These are phyloP conservation scores for Tetramorium parvispinum DNA, from an alignment of 1,140 invertebrate species.

Conservation along the genomic window DNA sequence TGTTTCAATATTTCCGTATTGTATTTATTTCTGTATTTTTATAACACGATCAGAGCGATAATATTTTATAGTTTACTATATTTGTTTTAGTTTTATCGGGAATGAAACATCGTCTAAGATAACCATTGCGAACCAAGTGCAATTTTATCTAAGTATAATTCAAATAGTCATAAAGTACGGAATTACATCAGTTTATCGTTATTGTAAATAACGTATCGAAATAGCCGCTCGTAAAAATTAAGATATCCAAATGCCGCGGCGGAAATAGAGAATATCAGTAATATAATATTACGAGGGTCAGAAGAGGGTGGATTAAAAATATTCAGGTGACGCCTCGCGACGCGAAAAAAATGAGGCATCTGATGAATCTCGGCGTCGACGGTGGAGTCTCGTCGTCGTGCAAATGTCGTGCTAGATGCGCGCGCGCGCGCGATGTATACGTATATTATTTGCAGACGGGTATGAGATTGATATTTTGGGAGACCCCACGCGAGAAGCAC, in stretches of 20 bases:
- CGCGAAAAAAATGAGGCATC: constrained; percentile 31
- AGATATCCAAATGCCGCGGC: not conserved
- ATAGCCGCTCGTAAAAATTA: constrained; percentile 10
- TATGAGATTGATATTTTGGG: constrained; percentile 83
- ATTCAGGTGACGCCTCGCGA: constrained; percentile 33
- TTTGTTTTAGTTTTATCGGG: not conserved
- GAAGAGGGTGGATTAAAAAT: constrained; percentile 69
- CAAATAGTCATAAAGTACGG: not conserved
- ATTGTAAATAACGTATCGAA: not conserved
- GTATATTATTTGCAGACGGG: constrained; percentile 74
- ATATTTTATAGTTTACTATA: not conserved
- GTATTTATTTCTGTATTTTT: not conserved
- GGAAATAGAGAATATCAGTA: constrained; percentile 9
- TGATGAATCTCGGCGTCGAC: constrained; percentile 20
- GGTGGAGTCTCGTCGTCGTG: constrained; percentile 40
- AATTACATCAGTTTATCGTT: not conserved
- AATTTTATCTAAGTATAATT: constrained; percentile 14
- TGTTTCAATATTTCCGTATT: not conserved
- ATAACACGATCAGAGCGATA: not conserved
- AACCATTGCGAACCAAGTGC: not conserved
- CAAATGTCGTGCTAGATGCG: constrained; percentile 56
- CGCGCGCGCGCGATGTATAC: constrained; percentile 68
- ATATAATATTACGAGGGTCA: constrained; percentile 63
- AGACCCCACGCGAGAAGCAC: constrained; percentile 80
- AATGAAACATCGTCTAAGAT: not conserved